Evolutionary conservation across 2,113 vertebrate genomes (phyloP), one percentile per base, ranked within the genome.

Genomic region (Toxostoma redivivum): DNA sequence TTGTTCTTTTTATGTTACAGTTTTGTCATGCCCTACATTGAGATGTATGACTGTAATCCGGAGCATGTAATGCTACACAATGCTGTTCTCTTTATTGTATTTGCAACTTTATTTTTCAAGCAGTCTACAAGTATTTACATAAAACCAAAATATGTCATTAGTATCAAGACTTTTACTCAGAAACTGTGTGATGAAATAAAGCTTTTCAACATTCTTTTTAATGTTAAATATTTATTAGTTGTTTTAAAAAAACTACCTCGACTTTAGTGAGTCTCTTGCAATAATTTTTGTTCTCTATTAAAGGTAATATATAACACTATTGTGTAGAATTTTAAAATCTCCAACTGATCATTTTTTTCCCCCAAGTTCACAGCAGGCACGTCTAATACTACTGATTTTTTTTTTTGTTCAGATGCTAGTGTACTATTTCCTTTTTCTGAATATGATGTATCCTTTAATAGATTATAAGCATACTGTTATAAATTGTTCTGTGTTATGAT

Each of bases 11-110:
- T 92, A 60, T 67, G 80, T 62, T 95, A 66, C 2, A 3, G 23
- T 92, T 94, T 96, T 93, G 80, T 94, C 90, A 92, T 96, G 88
- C 77, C 44, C 76, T 65, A 67, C 61, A 84, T 93, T 90, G 82
- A 94, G 88, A 97, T 94, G 42, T 93, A 94, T 94, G 79, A 88
- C 72, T 87, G 38, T 76, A 94, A 90, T 90, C 77, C 4, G 5
- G 5, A 73, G 47, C 74, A n/a, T 62, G 61, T 87, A 91, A 82
- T 89, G 31, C 73, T 42, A 69, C 0, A 0, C 86, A 76, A 69
- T 81, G 69, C 53, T 28, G 40, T 58, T 92, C 60, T 90, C 47
- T 42, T 78, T 91, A 67, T 20, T 81, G 47, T 58, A 71, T 93
- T 96, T 92, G 40, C 38, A 83, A 69, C 24, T 44, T 91, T 81